Evolutionary conservation across 1,140 invertebrate genomes (phyloP), one percentile per base, ranked within the genome.

Genomic region (Heliconius hermathena): DNA sequence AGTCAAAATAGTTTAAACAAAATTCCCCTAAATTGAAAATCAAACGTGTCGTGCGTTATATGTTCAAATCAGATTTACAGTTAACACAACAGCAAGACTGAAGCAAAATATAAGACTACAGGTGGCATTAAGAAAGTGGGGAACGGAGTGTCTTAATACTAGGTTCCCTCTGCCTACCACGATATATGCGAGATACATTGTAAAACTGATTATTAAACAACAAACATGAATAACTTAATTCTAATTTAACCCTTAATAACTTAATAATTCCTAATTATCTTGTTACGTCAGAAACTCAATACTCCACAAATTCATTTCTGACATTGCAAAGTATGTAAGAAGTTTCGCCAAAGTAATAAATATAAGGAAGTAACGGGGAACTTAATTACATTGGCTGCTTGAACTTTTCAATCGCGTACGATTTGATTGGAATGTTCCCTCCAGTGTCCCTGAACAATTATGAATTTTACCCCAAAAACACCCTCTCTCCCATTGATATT

Each of bases 361-460:
- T 57, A 22, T 57, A 57, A 22, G 54, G n/a, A n/a, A 57, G 18
- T 9, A 57, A 57, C 18, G n/a, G n/a, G 6, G 8, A 57, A 22
- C 54, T 57, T 57, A 57, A 57, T 57, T 8, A 57, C 54, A 57
- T 11, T 9, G n/a, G 20, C 54, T 57, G 54, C 54, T 54, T 74
- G 20, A 74, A 74, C 46, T 54, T 74, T 74, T 26, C 22, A 74
- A 74, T 74, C 46, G 26, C 29, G 16, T 52, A 22, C 16, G 11
- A 54, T 72, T 22, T 72, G 38, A 41, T 74, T 74, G 46, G 46
- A 74, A 74, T 74, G 54, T 22, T 74, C 1, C 46, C 26, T 20
- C 73, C 73, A 54, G 16, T 74, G 46, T 74, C 49, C 46, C 73
- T 85, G 84, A 87, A 87, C 88, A 85, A 90, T 88, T 90, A 90